These are phyloP conservation scores for Chaetodon trifasciatus DNA, from an alignment of 2,797 vertebrate genomes.

Conservation along the genomic window DNA sequence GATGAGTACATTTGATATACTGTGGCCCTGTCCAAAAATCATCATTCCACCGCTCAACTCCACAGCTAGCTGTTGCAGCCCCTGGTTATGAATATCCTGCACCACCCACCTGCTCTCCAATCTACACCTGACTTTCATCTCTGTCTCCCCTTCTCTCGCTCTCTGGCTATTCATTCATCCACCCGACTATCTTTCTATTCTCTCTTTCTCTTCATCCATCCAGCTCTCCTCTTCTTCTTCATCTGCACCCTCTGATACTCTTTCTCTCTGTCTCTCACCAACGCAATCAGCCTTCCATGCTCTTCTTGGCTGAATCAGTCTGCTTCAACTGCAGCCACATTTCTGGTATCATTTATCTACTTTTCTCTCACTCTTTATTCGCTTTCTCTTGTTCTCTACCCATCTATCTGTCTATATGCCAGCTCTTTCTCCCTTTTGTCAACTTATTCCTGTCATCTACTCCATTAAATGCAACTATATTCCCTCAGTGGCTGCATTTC, in stretches of 20 bases:
- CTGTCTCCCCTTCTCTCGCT: constrained; percentile 31
- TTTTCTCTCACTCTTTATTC: constrained; percentile 49
- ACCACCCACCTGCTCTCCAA: constrained; percentile 61
- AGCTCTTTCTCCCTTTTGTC: constrained; percentile 52
- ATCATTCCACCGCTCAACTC: constrained; percentile 54
- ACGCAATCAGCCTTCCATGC: constrained; percentile 60
- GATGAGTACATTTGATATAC: constrained; percentile 75
- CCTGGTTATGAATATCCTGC: constrained; percentile 58
- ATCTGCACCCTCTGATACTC: constrained; percentile 53
- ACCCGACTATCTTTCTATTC: constrained; percentile 26
- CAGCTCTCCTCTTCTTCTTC: constrained; percentile 38
- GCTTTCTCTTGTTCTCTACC: constrained; percentile 42
- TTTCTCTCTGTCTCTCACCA: constrained; percentile 42
- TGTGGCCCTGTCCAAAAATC: constrained; percentile 63
- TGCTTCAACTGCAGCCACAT: constrained; percentile 55
- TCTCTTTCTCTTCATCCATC: constrained; percentile 33
- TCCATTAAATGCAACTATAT: constrained; percentile 60
- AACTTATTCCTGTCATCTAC: constrained; percentile 53
- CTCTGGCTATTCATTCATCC: constrained; percentile 25
- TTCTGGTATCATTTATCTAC: constrained; percentile 60
- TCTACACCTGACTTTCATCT: constrained; percentile 68
- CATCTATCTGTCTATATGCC: constrained; percentile 46
- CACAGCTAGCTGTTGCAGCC: constrained; percentile 39
- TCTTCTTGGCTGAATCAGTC: constrained; percentile 51
- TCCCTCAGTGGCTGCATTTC: constrained; percentile 26